A percentile compares a stretch with the other conserved stretches of the same genome.
Conservation (phyloP, 2,113 vertebrate species). For the Tachysurus vachellii region DNA sequence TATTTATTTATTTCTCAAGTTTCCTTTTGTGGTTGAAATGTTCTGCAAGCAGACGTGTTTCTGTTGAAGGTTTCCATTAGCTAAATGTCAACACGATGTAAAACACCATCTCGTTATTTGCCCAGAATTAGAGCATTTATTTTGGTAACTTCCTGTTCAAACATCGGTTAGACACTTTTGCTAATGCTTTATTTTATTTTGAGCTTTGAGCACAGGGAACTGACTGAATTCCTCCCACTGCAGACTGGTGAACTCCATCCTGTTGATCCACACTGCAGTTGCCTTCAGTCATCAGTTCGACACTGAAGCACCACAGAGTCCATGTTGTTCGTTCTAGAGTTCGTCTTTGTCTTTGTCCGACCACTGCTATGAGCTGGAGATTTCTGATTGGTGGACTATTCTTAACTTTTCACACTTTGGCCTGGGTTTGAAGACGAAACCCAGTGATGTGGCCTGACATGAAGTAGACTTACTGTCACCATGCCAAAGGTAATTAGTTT, state of each 20-base stretch:
- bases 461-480: not conserved
- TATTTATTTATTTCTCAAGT: no score
- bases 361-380: not conserved
- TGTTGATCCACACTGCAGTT: not conserved
- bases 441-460: not conserved
- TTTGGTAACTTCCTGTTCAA: not conserved
- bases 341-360: not conserved
- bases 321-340: not conserved
- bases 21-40: not conserved
- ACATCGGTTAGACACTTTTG: not conserved
- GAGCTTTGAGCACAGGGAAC: not conserved
- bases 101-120: not conserved
- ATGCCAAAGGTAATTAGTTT: not conserved
- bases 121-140: not conserved
- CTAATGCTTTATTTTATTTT: not conserved
- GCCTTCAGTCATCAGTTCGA: not conserved
- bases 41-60: not conserved
- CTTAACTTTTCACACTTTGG: not conserved
- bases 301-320: not conserved
- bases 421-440: not conserved
- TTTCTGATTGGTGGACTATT: not conserved
- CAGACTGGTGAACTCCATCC: no score
- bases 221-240: not conserved
- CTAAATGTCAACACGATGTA: not conserved
- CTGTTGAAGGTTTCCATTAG: not conserved